A percentile compares a stretch with the other conserved stretches of the same genome.
Conservation (phyloP, 2,797 vertebrate genomes). For the Myripristis jacobus region DNA sequence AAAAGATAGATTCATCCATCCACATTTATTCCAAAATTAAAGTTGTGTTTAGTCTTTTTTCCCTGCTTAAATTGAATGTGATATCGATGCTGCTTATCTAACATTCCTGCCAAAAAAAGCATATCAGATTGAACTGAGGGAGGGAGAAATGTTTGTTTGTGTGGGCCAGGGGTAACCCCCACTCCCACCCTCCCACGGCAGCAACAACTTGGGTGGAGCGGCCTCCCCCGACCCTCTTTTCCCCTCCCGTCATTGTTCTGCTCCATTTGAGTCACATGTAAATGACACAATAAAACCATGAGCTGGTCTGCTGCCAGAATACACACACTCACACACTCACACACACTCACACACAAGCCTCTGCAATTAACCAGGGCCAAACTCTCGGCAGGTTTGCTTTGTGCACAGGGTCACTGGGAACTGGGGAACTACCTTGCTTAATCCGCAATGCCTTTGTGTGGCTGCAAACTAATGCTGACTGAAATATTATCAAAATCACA, state of each 20-base stretch:
- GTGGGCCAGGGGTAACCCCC: neutral
- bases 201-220: slow-evolving; percentile 3
- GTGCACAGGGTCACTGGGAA: too few species aligned
- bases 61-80: neutral
- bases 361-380: slow-evolving; percentile 32
- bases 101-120: neutral
- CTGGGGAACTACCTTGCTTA: too few species aligned
- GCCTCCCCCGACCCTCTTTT: too few species aligned
- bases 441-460: neutral
- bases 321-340: slow-evolving; percentile 27
- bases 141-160: neutral
- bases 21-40: too few species aligned
- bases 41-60: too few species aligned
- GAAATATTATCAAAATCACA: too few species aligned
- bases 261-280: slow-evolving; percentile 44
- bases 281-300: slow-evolving; percentile 23
- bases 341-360: slow-evolving; percentile 35
- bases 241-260: slow-evolving; percentile 4
- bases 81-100: neutral
- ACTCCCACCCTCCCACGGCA: too few species aligned
- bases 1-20: neutral
- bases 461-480: neutral
- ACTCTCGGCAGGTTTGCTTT: neutral
- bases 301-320: slow-evolving; percentile 42
- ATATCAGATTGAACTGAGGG: neutral